Conservation (phyloP, 2,888 invertebrate species). For the Andricus quercusramuli region DNA sequence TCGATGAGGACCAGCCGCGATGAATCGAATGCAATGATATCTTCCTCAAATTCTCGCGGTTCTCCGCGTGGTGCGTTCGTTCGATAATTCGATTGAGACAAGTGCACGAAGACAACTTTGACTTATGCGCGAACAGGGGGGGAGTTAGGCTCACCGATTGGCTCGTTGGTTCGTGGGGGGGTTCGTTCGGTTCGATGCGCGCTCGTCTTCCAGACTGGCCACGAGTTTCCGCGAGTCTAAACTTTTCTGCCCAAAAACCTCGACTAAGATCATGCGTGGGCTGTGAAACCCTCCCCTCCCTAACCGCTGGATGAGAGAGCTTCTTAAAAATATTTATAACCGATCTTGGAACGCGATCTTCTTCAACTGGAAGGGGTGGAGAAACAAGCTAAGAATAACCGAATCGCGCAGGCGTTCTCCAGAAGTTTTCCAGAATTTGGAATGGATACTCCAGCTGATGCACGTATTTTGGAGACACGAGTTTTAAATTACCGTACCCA, state of each 20-base stretch:
- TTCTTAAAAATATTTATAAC: conserved; percentile 78
- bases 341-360: conserved; percentile 66
- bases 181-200: conserved; percentile 65
- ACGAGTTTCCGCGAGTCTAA: conserved; percentile 68
- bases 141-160: conserved; percentile 21
- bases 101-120: conserved; percentile 6
- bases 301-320: conserved; percentile 66
- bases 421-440: conserved; percentile 52
- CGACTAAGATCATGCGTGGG: conserved; percentile 72
- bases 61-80: conserved; percentile 37
- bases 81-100: conserved; percentile 33
- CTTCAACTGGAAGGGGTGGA: conserved; percentile 50
- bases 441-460: conserved; percentile 41
- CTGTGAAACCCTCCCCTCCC: conserved; percentile 70
- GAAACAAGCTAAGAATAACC: conserved; percentile 62
- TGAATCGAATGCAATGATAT: conserved; percentile 9
- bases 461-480: not conserved
- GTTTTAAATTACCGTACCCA: not conserved
- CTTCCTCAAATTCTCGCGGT: conserved; percentile 31
- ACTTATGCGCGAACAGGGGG: conserved; percentile 15
- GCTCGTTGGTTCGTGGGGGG: conserved; percentile 44
- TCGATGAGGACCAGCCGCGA: not conserved
- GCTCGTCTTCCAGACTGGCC: conserved; percentile 73
- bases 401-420: conserved; percentile 51
- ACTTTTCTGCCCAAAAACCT: conserved; percentile 76